Conservation (phyloP, 2,797 vertebrate species). For the Glossophaga mutica region DNA sequence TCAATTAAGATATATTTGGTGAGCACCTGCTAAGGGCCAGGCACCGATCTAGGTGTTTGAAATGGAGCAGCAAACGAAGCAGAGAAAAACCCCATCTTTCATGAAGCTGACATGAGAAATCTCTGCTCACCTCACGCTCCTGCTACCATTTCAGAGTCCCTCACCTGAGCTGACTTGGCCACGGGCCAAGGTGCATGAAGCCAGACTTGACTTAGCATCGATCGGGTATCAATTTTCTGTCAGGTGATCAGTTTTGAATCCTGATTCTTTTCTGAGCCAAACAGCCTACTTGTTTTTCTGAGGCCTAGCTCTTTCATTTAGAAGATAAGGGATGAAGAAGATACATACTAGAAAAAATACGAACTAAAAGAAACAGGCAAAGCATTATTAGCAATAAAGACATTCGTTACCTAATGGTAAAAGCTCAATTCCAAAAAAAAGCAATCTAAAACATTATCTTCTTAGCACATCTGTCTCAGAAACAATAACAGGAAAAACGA, state of each 20-base stretch:
- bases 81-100: accelerated
- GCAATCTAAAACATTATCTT: background rate
- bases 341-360: background rate
- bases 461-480: background rate
- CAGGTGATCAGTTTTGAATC: background rate
- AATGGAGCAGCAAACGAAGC: background rate
- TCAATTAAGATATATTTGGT: background rate
- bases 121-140: background rate
- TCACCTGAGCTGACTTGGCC: background rate
- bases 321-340: background rate
- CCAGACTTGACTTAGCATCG: background rate
- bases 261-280: background rate
- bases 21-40: background rate
- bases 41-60: background rate
- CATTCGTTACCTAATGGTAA: background rate
- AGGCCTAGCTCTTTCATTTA: background rate
- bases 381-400: background rate
- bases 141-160: background rate
- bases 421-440: background rate
- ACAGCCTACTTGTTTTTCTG: background rate
- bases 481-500: background rate
- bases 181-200: background rate
- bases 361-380: background rate
- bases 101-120: too few species aligned
- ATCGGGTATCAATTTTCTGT: background rate